Conservation (phyloP, 2,888 invertebrate genomes). For the Ennomos fuscantarius region DNA sequence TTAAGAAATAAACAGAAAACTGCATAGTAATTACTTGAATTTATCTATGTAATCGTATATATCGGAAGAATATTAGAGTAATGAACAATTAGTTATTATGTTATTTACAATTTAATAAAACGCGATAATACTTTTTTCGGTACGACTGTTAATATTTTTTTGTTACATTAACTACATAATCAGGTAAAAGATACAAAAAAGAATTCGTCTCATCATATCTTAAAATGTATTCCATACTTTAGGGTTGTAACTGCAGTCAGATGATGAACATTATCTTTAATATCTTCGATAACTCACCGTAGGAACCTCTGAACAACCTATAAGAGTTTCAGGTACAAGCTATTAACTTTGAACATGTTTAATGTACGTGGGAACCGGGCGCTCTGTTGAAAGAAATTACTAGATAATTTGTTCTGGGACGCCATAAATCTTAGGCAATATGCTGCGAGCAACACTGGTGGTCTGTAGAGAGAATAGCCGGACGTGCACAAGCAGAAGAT, state of each 20-base stretch:
- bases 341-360: slow-evolving; percentile 28
- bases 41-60: too few relatives aligned
- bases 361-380: slow-evolving; percentile 21
- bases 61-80: too few relatives aligned
- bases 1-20: too few relatives aligned
- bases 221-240: too few relatives aligned
- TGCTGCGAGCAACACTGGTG: slow-evolving; percentile 20
- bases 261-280: slow-evolving; percentile 5
- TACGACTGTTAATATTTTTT: too few relatives aligned
- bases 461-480: slow-evolving; percentile 14
- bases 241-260: not conserved
- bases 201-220: too few relatives aligned
- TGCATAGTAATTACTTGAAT: too few relatives aligned
- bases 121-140: too few relatives aligned
- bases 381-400: slow-evolving; percentile 29
- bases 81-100: too few relatives aligned
- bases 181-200: too few relatives aligned
- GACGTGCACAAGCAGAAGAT: slow-evolving; percentile 8
- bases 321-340: slow-evolving; percentile 20
- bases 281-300: slow-evolving; percentile 7
- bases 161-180: too few relatives aligned
- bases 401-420: slow-evolving; percentile 33
- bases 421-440: slow-evolving; percentile 28
- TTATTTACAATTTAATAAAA: too few relatives aligned
- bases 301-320: slow-evolving; percentile 13